phyloP scores from a whole-genome alignment of 92 coral and sea anemone species.

The Porites evermanni region DNA sequence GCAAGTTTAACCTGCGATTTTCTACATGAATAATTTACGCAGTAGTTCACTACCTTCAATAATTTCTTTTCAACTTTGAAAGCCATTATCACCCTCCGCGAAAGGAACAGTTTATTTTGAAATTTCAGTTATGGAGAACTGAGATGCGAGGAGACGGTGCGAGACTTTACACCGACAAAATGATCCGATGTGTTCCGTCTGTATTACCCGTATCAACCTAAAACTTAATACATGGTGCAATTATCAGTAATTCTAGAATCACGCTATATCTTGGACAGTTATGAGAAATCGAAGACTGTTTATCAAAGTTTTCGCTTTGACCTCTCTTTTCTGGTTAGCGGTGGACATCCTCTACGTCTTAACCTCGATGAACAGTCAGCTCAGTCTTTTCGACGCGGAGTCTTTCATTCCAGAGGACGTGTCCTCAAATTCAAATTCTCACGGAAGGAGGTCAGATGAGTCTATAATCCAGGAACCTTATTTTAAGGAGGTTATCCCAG shows the following conservation, averaged over 20 bases:
- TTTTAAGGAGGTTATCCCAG: constrained; percentile 58
- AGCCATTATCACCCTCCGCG: too few species aligned
- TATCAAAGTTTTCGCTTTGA: constrained; percentile 75
- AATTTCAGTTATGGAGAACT: too few species aligned
- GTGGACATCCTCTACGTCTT: constrained; percentile 78
- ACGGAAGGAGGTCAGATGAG: constrained; percentile 7
- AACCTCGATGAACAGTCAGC: constrained; percentile 68
- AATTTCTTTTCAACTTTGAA: too few species aligned
- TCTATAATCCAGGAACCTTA: constrained; percentile 12
- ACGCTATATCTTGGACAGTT: constrained; percentile 2
- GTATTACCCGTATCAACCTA: background rate
- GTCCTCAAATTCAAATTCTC: background rate
- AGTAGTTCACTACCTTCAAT: too few species aligned
- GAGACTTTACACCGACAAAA: background rate
- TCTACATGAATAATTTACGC: too few species aligned
- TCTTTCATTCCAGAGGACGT: constrained; percentile 60
- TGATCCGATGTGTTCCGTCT: background rate
- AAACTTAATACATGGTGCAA: constrained; percentile 15
- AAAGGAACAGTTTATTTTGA: too few species aligned
- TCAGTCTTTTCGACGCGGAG: constrained; percentile 70
- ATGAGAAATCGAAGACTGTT: constrained; percentile 71
- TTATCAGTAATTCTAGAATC: background rate
- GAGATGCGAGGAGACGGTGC: too few species aligned
- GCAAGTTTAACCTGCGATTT: too few species aligned
- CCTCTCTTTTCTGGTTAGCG: constrained; percentile 87